phyloP scores from a whole-genome alignment of 1,140 invertebrate genomes.

The Pachyrhynchus sulphureomaculatus region DNA sequence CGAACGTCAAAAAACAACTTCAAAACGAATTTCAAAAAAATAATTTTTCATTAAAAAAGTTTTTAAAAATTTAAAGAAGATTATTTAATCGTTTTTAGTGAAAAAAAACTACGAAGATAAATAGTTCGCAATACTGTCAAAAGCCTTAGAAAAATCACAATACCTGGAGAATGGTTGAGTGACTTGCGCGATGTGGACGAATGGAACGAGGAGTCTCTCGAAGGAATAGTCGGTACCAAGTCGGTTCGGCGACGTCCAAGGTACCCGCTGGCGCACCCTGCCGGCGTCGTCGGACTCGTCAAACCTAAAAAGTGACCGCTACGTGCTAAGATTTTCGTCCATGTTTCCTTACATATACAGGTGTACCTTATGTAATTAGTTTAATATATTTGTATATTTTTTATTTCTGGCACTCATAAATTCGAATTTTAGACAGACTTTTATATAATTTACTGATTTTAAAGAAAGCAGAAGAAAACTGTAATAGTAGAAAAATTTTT shows the following conservation, averaged over 20 bases:
- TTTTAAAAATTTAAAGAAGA: no score
- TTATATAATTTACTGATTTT: no score
- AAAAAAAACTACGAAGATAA: background rate
- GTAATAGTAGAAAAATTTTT: no score
- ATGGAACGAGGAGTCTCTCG: conserved; percentile 61
- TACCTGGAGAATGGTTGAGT: conserved; percentile 67
- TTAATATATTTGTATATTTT: no score
- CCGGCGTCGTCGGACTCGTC: conserved; percentile 44
- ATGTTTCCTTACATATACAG: background rate
- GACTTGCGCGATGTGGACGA: conserved; percentile 57
- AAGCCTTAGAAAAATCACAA: conserved; percentile 14
- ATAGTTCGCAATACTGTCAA: conserved; percentile 38
- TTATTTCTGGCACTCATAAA: no score
- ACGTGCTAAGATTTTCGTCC: background rate
- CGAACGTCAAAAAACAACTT: no score
- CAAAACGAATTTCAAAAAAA: no score
- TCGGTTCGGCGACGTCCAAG: conserved; percentile 84
- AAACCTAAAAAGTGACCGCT: conserved; percentile 34
- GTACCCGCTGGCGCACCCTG: conserved; percentile 61
- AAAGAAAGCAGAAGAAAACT: no score
- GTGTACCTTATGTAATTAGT: no score
- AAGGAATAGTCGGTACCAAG: conserved; percentile 84
- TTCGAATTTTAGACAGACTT: no score
- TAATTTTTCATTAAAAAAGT: no score
- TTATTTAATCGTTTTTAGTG: no score